Base-by-base conservation (phyloP, 2,797 vertebrate genomes). In the Enteromius paludinosus region DNA sequence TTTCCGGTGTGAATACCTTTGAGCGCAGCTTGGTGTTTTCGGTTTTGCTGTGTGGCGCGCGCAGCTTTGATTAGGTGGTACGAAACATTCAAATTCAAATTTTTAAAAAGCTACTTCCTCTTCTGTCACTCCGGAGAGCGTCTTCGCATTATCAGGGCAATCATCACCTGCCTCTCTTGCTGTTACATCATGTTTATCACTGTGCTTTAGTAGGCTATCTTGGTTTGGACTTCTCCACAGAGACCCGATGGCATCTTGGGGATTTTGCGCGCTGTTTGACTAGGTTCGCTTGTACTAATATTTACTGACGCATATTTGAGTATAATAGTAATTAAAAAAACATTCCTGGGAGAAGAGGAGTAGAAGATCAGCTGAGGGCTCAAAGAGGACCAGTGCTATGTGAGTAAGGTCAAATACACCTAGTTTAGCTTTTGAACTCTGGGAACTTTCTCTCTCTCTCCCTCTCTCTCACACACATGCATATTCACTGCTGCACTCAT, bases 71-170 rank as follows among this genome's bases (percentile, higher is more conserved):
- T 81, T 85, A 75, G 65, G 33, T 81, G 85, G 65, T 76, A 82
- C 68, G 54, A 87, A 82, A 87, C 79, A 86, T 86, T 89, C 86
- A 89, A 85, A 87, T 87, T 80, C 79, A 82, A 88, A 87, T 30
- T 59, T 87, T 85, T 65, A 84, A 84, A 87, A 75, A 38, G 64
- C 72, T 49, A 86, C 86, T 89, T 84, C 84, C 87, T 87, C 83
- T 81, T 62, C 65, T 83, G 28, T 64, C 61, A 59, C 73, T 28
- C 62, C 75, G 49, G 28, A 84, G 84, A 76, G 64, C 59, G 65
- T 54, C 68, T 79, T 73, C 81, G 52, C 30, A 54, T 49, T 64
- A 8, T 49, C 70, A 54, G 65, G 79, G 47, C 41, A 52, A 54
- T 73, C 45, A 43, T 78, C 33, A 64, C 61, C 59, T 76, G 62